phyloP scores from a whole-genome alignment of 2,113 vertebrate species.

The Peucedramus taeniatus region DNA sequence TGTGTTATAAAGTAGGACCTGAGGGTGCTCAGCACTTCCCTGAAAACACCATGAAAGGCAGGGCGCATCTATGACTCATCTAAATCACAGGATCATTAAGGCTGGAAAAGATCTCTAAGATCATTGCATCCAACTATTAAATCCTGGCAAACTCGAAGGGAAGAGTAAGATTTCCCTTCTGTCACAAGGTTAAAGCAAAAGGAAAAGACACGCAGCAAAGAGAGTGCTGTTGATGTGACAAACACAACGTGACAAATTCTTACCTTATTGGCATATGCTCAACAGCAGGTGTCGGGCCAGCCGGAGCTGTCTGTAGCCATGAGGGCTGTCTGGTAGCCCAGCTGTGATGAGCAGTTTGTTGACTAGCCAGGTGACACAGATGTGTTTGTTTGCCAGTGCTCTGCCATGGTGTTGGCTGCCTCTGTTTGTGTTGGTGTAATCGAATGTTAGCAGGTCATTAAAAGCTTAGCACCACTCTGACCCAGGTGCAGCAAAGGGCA shows the following conservation, averaged over 20 bases:
- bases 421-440: not conserved
- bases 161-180: not conserved
- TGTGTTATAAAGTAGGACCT: not conserved
- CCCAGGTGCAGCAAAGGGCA: not conserved
- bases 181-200: not conserved
- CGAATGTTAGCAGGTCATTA: not conserved
- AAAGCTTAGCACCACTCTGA: not conserved
- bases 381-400: not conserved
- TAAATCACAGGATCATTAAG: not conserved
- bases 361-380: not conserved
- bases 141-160: not conserved
- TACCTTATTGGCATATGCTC: not conserved
- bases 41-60: not conserved
- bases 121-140: not conserved
- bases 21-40: not conserved
- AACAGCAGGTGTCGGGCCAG: not conserved
- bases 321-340: not conserved
- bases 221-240: not conserved
- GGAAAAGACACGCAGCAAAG: not conserved
- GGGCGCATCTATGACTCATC: not conserved
- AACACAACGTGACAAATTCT: not conserved
- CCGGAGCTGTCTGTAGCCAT: not conserved
- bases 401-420: not conserved
- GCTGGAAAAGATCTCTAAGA: not conserved
- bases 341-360: not conserved